Evolutionary conservation across 2,113 vertebrate genomes (phyloP).

Genomic region (Neolamprologus variostigma): DNA sequence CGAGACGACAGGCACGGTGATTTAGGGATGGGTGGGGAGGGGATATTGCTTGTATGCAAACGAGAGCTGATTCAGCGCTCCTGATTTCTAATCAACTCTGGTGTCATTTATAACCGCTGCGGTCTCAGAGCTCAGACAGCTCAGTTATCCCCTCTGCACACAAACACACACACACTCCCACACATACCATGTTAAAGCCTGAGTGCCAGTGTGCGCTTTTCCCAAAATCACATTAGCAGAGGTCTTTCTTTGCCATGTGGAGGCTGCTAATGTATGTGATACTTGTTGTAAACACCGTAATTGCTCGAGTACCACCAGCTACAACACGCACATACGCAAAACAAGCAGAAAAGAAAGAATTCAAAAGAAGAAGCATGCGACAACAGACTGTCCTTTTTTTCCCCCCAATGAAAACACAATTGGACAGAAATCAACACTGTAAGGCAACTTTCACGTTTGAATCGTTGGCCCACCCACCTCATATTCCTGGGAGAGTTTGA

Average conservation of each 20-base stretch:
- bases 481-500: conserved; percentile 97
- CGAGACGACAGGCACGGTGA: conserved; percentile 44
- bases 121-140: conserved; percentile 54
- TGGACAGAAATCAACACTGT: conserved; percentile 12
- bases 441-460: too few species aligned
- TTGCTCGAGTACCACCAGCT: neutral
- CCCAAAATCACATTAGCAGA: neutral
- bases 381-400: neutral
- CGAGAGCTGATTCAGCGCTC: conserved; percentile 74
- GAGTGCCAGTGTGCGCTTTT: neutral
- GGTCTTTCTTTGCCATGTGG: neutral
- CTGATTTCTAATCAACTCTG: conserved; percentile 69
- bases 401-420: conserved; percentile 8
- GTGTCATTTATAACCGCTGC: conserved; percentile 63
- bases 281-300: neutral
- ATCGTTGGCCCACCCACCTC: conserved; percentile 80
- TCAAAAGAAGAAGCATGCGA: neutral
- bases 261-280: neutral
- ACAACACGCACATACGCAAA: neutral
- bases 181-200: neutral
- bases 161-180: neutral
- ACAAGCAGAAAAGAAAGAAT: neutral
- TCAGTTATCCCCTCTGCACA: conserved; percentile 19
- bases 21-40: conserved; percentile 58
- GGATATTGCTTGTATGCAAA: conserved; percentile 79